Percentiles rank a stretch among this genome's conserved stretches.
Evolutionary conservation across 2,888 invertebrate species (phyloP).

Genomic region (Polydrusus tereticollis): DNA sequence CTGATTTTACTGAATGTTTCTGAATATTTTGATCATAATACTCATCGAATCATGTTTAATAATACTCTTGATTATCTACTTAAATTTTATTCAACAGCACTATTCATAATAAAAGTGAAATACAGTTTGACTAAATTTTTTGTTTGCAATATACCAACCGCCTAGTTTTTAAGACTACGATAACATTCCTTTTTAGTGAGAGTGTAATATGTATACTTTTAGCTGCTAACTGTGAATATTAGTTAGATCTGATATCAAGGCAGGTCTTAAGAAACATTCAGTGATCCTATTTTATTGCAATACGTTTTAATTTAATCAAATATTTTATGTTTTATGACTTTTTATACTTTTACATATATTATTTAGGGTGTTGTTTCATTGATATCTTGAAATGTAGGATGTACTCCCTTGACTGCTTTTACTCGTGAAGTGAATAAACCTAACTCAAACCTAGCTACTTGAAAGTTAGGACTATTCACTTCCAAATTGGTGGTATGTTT

Average conservation of each 20-base stretch:
- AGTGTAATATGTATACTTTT: conserved; percentile 49
- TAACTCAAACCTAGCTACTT: no score
- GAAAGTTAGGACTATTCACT: no score
- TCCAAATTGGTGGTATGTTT: no score
- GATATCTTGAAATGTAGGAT: no score
- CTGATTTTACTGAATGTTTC: conserved; percentile 44
- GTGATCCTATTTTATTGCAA: conserved; percentile 49
- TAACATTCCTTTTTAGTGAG: conserved; percentile 57
- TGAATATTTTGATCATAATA: conserved; percentile 23
- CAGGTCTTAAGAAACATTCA: conserved; percentile 53
- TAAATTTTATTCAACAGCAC: not conserved
- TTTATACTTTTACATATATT: conserved; percentile 16
- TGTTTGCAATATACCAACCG: conserved; percentile 12
- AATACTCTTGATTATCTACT: conserved; percentile 4
- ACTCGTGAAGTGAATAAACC: no score
- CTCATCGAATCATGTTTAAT: conserved; percentile 14
- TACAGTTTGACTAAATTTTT: no score
- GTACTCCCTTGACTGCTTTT: no score
- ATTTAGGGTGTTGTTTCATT: no score
- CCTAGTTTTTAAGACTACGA: conserved; percentile 40
- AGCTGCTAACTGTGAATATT: conserved; percentile 40
- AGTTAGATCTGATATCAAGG: conserved; percentile 21
- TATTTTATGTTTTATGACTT: conserved; percentile 30
- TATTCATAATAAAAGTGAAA: no score
- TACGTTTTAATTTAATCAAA: conserved; percentile 29